Evolutionary conservation across 2,888 invertebrate genomes (phyloP).

Genomic region (Pristionchus japonicus): DNA sequence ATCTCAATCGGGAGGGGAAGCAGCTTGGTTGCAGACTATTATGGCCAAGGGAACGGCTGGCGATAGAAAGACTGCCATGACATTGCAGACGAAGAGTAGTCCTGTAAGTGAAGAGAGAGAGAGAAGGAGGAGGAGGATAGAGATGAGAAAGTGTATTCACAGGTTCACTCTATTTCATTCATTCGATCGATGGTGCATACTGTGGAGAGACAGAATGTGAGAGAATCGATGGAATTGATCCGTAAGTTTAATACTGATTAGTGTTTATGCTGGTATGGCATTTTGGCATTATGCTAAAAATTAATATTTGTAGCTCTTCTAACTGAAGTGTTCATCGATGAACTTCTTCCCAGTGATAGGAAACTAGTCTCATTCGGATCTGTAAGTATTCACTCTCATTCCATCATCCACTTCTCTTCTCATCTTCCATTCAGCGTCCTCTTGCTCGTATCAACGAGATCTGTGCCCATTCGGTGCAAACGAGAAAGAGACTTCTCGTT

Average conservation of each 20-base stretch:
- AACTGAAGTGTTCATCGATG: conserved; percentile 85
- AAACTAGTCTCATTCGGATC: conserved; percentile 83
- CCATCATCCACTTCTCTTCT: conserved; percentile 2
- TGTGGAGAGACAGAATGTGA: conserved; percentile 86
- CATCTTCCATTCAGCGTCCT: conserved; percentile 74
- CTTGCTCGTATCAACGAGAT: conserved; percentile 76
- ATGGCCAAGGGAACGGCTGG: conserved; percentile 86
- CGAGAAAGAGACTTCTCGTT: conserved; percentile 75
- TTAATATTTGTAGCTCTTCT: conserved; percentile 82
- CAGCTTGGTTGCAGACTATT: conserved; percentile 85
- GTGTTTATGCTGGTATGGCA: background rate
- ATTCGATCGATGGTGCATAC: conserved; percentile 84
- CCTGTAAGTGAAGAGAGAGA: conserved; percentile 78
- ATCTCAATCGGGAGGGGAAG: conserved; percentile 66
- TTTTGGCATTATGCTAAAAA: background rate
- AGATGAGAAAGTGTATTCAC: conserved; percentile 79
- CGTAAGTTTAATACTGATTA: conserved; percentile 76
- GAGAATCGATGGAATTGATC: conserved; percentile 79
- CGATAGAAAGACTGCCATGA: conserved; percentile 89
- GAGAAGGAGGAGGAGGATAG: background rate
- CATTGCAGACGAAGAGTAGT: conserved; percentile 86
- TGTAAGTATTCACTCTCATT: conserved; percentile 66
- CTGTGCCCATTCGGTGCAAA: conserved; percentile 81
- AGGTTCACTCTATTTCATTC: conserved; percentile 83
- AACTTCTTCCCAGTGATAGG: conserved; percentile 80